These are phyloP conservation scores for Pristionchus japonicus DNA, from an alignment of 2,888 invertebrate species.

Conservation along the genomic window DNA sequence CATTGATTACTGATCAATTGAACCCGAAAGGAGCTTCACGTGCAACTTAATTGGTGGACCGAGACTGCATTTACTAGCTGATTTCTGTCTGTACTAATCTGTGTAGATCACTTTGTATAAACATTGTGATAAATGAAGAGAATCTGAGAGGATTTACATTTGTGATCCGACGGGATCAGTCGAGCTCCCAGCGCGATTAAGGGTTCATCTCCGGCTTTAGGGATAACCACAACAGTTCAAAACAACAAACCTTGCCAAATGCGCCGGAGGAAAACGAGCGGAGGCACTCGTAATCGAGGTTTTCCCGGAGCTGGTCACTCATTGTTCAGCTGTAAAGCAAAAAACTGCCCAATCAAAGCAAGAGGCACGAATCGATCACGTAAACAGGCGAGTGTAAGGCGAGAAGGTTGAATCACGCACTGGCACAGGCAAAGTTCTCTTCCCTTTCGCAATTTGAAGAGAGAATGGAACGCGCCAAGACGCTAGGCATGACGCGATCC, in stretches of 20 bases:
- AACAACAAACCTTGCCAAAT: constrained; percentile 8
- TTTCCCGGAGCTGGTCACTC: not conserved
- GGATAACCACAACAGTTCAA: not conserved
- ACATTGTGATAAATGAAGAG: no score
- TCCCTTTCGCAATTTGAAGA: not conserved
- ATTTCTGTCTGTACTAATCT: not conserved
- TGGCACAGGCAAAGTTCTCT: not conserved
- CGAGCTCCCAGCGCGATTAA: no score
- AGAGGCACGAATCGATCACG: constrained; percentile 23
- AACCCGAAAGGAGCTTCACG: no score
- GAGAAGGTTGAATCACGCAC: not conserved
- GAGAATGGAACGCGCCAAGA: not conserved
- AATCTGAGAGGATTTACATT: no score
- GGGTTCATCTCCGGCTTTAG: not conserved
- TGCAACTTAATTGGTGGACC: no score
- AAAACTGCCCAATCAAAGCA: not conserved
- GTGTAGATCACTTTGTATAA: no score
- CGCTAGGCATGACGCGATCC: not conserved
- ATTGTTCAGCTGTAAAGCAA: not conserved
- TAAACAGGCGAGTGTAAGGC: constrained; percentile 30
- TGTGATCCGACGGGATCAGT: no score
- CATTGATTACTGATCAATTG: not conserved
- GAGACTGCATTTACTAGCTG: no score
- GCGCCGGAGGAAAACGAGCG: not conserved
- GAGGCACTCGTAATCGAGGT: not conserved